These are phyloP conservation scores for Acanthosepion lycidas DNA, from an alignment of 2,888 invertebrate genomes.

Conservation along the genomic window DNA sequence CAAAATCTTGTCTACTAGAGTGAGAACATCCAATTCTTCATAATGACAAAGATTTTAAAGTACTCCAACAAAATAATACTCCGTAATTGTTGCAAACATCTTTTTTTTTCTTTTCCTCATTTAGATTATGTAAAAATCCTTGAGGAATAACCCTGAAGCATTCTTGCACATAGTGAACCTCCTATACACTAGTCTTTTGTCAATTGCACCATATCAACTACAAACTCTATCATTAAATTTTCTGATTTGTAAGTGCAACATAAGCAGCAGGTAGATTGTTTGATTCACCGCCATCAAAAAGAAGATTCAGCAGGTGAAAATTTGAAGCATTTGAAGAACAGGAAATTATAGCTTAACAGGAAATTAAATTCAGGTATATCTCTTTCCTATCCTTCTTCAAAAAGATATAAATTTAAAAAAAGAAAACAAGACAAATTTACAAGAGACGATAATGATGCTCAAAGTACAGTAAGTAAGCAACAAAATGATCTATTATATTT, in stretches of 20 bases:
- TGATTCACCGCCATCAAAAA: neutral
- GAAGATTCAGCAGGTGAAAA: neutral
- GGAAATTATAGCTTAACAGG: conserved; percentile 9
- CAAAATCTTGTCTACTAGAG: too few relatives aligned
- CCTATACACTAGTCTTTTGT: neutral
- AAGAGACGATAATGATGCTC: neutral
- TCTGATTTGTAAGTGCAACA: neutral
- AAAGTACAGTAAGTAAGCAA: neutral
- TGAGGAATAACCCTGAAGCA: neutral
- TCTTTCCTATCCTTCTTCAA: neutral
- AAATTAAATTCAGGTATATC: neutral
- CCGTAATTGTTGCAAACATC: neutral
- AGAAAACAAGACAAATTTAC: neutral
- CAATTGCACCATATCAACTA: neutral
- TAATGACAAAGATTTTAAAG: too few relatives aligned
- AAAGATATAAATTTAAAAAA: neutral
- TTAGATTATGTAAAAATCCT: neutral
- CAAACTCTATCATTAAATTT: neutral
- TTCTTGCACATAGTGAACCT: neutral
- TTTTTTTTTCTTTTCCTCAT: neutral
- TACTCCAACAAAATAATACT: too few relatives aligned
- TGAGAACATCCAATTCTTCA: too few relatives aligned
- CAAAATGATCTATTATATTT: neutral
- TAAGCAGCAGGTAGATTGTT: neutral
- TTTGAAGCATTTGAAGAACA: neutral